Percentiles rank a stretch among this genome's conserved stretches.
Evolutionary conservation across 2,888 invertebrate genomes (phyloP).

Genomic region (Philaethria dido): DNA sequence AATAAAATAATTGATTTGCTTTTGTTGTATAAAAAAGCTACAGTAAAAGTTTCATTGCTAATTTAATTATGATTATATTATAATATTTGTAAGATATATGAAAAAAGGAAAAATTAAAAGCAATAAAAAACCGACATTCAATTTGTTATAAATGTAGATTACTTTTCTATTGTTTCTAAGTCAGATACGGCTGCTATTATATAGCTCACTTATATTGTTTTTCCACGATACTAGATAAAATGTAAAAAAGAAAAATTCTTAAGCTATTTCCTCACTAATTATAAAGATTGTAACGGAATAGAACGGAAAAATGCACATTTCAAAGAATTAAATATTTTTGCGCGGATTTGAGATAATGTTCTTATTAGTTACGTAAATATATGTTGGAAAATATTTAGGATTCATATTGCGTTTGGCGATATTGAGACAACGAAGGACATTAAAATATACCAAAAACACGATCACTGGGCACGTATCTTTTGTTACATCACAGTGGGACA

Average conservation of each 20-base stretch:
- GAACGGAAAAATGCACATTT: neutral
- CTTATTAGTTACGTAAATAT: neutral
- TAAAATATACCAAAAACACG: constrained; percentile 46
- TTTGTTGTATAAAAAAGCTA: too few relatives aligned
- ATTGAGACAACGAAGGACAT: constrained; percentile 30
- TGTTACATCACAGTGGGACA: constrained; percentile 41
- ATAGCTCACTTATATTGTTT: constrained; percentile 36
- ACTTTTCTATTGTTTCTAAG: constrained; percentile 41
- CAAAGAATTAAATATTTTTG: constrained; percentile 4
- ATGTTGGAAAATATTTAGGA: neutral
- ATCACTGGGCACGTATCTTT: constrained; percentile 45
- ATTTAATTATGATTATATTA: neutral
- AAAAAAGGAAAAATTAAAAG: neutral
- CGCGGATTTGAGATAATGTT: neutral
- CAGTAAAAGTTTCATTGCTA: too few relatives aligned
- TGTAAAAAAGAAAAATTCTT: constrained; percentile 31
- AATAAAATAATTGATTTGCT: too few relatives aligned
- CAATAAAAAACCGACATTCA: constrained; percentile 6
- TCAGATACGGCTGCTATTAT: constrained; percentile 43
- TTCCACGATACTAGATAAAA: constrained; percentile 39
- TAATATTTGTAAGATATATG: neutral
- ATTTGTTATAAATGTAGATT: constrained; percentile 33
- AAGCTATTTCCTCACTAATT: constrained; percentile 21
- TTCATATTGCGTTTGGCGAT: constrained; percentile 7
- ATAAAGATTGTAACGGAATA: constrained; percentile 1